Conservation (phyloP, 2,888 invertebrate species). For the Dyspetes luteomarginatus region DNA sequence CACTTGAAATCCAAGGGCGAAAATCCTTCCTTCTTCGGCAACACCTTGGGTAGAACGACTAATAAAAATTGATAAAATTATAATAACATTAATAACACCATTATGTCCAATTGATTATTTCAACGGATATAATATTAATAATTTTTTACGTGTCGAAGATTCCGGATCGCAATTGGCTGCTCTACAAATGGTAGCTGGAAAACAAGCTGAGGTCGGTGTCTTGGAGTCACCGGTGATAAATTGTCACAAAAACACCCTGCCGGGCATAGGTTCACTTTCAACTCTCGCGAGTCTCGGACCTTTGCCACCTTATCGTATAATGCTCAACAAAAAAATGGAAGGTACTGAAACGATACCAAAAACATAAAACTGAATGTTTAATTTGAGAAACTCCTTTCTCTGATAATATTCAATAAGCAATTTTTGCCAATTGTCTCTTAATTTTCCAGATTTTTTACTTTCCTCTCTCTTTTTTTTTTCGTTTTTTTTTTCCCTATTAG, state of each 20-base stretch:
- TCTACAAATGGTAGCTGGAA: constrained; percentile 78
- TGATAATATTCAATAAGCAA: too few relatives aligned
- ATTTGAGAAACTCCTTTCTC: too few relatives aligned
- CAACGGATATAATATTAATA: background rate
- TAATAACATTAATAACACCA: background rate
- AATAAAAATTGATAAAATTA: constrained; percentile 8
- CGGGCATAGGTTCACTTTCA: constrained; percentile 72
- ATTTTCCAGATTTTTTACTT: too few relatives aligned
- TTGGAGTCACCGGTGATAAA: constrained; percentile 77
- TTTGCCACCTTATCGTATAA: constrained; percentile 87
- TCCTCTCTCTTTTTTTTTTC: constrained; percentile 4
- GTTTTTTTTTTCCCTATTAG: constrained; percentile 32
- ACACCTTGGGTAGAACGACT: constrained; percentile 72
- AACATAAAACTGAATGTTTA: too few relatives aligned
- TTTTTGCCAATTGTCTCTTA: too few relatives aligned
- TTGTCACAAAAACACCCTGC: constrained; percentile 71
- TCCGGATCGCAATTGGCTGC: constrained; percentile 75
- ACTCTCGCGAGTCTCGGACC: constrained; percentile 87
- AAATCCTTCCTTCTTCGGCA: constrained; percentile 78
- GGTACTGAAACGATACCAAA: constrained; percentile 84
- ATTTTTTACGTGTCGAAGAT: constrained; percentile 66
- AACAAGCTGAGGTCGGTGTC: constrained; percentile 76
- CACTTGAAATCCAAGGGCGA: constrained; percentile 75
- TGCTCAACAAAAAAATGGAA: constrained; percentile 85
- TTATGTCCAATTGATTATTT: background rate